Evolutionary conservation across 2,888 invertebrate genomes (phyloP), one percentile per base, ranked within the genome.

Genomic region (Raillietiella orientalis): DNA sequence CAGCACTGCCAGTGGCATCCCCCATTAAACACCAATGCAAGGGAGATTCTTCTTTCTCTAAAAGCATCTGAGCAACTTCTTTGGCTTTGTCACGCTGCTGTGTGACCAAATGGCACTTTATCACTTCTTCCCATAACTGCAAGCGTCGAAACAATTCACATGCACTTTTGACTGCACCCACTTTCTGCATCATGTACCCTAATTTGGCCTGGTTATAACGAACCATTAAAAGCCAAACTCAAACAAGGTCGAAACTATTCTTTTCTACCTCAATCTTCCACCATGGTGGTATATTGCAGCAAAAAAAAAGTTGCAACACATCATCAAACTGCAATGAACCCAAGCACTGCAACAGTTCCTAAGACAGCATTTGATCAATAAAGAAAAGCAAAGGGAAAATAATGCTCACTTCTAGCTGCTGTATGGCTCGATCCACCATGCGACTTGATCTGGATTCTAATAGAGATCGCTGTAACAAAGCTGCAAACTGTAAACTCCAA

Each of bases 21-120:
- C 84, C 84, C n/a, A 93, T 55, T 21, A 77, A 56, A 44, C 90
- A 90, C 52, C 71, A 72, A 13, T 93, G 47, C 42, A 71, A 64
- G 0, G 75, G 70, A 0, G 74, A 70, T 27, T 75, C 71, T 29
- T 66, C 60, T 31, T 66, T 58, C 3, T 59, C 58, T 10, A 57
- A 36, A 44, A 79, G 67, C 39, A 77, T 62, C 27, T 61, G 56
- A 34, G 93, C 74, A 21, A 90, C 52, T 44, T 74, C 69, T 5
- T 79, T 75, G 0, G 90, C 87, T 60, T 77, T 77, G 39, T 87
- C 77, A 19, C 65, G 53, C 35, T 79, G 49, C 35, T 77, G 66
- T 31, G 90, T 45, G 32, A 62, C 50, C 21, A 71, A 70, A 42
- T 90, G 90, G 47, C 93, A 93, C 2, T 62, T 57, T 28, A 96